Base-by-base conservation (phyloP, 1,140 invertebrate genomes). In the Lepidurus arcticus region DNA sequence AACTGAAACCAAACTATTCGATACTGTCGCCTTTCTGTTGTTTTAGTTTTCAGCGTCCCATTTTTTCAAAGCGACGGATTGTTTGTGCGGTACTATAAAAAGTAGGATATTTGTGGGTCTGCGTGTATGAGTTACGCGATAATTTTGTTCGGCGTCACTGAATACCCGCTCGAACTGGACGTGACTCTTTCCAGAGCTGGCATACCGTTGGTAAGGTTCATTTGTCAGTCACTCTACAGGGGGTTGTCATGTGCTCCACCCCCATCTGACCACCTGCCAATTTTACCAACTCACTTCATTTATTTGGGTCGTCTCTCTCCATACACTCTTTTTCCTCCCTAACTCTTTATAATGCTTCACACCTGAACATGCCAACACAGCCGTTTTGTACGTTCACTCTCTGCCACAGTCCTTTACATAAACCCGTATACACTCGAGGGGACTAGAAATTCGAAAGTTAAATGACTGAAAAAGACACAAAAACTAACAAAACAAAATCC, bases 181-280 rank as follows among this genome's bases (percentile, higher is more conserved):
- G 53, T 21, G 53, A n/a, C 34, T 34, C 3, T 65, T 65, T 21
- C 16, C 13, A 65, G 53, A 65, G 53, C 53, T 21, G 13, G 53
- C 53, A 65, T 65, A 65, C 53, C 13, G 13, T n/a, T n/a, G 16
- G 53, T 7, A 21, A 65, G 53, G 53, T 65, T 21, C 53, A 65
- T 65, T 65, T 65, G 53, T 65, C 53, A 65, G 16, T 13, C 53
- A 4, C 53, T 65, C 53, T 65, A 21, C 53, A 65, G 53, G 53
- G 53, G 53, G 53, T 65, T 65, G 53, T 65, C 53, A 65, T 65
- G 53, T 65, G 53, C 53, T 65, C 53, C 53, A 65, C 53, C 53
- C 53, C 53, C 53, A 65, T 65, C 53, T 65, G 53, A 65, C 53
- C 53, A 65, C 53, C 53, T 65, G 53, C 53, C 53, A 65, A 65